A percentile compares a stretch with the other conserved stretches of the same genome.
Conservation (phyloP, 2,888 invertebrate species). For the Oscheius onirici region DNA sequence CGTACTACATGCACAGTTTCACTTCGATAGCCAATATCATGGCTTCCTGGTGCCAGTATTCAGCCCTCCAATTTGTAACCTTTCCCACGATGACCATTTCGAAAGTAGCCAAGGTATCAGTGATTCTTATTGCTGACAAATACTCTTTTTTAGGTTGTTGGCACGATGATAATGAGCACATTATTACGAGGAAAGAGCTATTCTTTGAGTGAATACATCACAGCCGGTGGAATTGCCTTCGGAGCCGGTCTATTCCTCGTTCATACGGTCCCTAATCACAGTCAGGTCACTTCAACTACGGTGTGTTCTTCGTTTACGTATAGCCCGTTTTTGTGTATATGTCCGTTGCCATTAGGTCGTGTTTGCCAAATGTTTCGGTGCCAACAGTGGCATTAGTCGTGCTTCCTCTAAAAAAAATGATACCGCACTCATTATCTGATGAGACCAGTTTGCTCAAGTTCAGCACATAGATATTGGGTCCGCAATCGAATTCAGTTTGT, state of each 20-base stretch:
- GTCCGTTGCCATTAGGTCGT: too few relatives aligned
- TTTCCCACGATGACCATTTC: conserved; percentile 83
- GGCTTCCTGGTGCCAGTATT: conserved; percentile 99
- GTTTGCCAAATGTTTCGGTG: too few relatives aligned
- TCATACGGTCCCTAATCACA: conserved; percentile 6
- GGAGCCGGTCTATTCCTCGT: conserved; percentile 93
- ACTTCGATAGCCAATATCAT: conserved; percentile 96
- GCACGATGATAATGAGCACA: conserved; percentile 98
- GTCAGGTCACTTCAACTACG: conserved; percentile 11
- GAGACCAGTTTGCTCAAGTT: too few relatives aligned
- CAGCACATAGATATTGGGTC: too few relatives aligned
- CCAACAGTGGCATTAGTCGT: too few relatives aligned
- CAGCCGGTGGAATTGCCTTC: conserved; percentile 86
- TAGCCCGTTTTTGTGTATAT: too few relatives aligned
- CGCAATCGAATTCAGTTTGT: too few relatives aligned
- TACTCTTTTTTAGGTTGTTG: conserved; percentile 91
- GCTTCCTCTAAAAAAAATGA: too few relatives aligned
- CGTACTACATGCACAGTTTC: conserved; percentile 92
- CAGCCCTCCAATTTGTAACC: conserved; percentile 95
- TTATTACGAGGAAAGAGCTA: conserved; percentile 80
- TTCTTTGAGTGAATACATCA: conserved; percentile 85
- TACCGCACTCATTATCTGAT: too few relatives aligned
- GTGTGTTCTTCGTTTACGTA: neutral
- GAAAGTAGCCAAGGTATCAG: too few relatives aligned
- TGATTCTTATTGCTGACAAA: conserved; percentile 75